Evolutionary conservation across 1,140 invertebrate species (phyloP), one percentile per base, ranked within the genome.

Genomic region (Proctacanthus coquilletti): DNA sequence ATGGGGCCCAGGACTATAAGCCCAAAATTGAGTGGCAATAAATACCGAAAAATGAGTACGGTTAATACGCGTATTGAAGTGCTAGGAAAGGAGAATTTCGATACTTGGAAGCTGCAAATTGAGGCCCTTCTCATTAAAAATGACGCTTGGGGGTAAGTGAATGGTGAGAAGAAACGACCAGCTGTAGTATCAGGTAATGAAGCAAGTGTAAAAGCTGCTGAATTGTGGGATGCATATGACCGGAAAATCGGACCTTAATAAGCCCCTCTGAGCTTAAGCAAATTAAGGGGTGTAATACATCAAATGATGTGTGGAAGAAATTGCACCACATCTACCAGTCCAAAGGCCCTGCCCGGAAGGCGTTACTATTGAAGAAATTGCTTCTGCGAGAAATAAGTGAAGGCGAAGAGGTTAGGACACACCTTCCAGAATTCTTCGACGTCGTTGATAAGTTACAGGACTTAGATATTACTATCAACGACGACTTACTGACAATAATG

Each of bases 41-140:
- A n/a, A n/a, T n/a, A n/a, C n/a, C n/a, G n/a, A n/a, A n/a, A n/a
- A n/a, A n/a, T n/a, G n/a, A n/a, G n/a, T n/a, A n/a, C n/a, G n/a
- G n/a, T n/a, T n/a, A n/a, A n/a, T n/a, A n/a, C n/a, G n/a, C n/a
- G n/a, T n/a, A n/a, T n/a, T n/a, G n/a, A n/a, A n/a, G n/a, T n/a
- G n/a, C n/a, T n/a, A n/a, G n/a, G n/a, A n/a, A 42, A 43, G 25
- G 39, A 42, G 3, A 45, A 49, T 27, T 47, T 40, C 34, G 41
- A 47, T 32, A 45, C 47, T 0, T 48, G 45, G 50, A 44, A 41
- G 25, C 41, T 50, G 10, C 48, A 50, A 21, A 43, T 50, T 13
- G 15, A 44, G 27, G 46, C 48, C 0, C 25, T 50, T 5, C 38
- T 52, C 8, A 36, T 39, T 2, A 46, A 43, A 38, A 48, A 50